Base-by-base conservation (phyloP, 2,888 invertebrate genomes). In the Lochmaea capreae region DNA sequence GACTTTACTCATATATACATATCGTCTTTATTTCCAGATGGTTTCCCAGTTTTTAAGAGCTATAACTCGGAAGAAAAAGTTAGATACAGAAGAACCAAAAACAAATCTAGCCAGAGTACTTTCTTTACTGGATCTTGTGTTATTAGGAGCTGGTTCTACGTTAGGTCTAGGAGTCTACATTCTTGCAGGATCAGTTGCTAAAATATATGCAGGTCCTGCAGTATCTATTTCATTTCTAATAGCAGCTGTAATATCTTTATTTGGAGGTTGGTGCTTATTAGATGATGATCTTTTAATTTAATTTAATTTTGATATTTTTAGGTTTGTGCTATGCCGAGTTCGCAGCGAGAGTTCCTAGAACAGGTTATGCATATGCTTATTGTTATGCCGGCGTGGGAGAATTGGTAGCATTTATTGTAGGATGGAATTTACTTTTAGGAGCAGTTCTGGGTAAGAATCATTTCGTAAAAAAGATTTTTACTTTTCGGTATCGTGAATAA, bases 321-420 rank as follows among this genome's bases (percentile, higher is more conserved):
- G 94, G 93, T n/a, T 88, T 97, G 1, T 97, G 96, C 83, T 97
- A 96, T 86, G 96, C 97, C 0, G 97, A 97, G 87, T 97, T 97
- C 85, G 96, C 95, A 0, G 94, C 95, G 0, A 89, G 95, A 75
- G 96, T 96, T 1, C 96, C 96, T 0, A 93, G 93, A 83, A 96
- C 96, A 0, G 97, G 97, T 6, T 96, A 96, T 0, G 97, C 97
- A 0, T 97, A 97, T 83, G 92, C 96, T 10, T 97, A 97, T 89
- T 96, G 95, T 84, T 97, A 97, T 86, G 96, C 97, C 18, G 94
- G 95, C 65, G 93, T 97, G 72, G 97, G 97, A 1, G 97, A 97
- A 88, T 93, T 97, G 82, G 91, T 95, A 70, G 97, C 97, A 0
- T 97, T 97, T 86, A 89, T 95, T 63, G 96, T 97, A 80, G 97